Conservation (phyloP, 2,113 vertebrate genomes). For the Mobula hypostoma region DNA sequence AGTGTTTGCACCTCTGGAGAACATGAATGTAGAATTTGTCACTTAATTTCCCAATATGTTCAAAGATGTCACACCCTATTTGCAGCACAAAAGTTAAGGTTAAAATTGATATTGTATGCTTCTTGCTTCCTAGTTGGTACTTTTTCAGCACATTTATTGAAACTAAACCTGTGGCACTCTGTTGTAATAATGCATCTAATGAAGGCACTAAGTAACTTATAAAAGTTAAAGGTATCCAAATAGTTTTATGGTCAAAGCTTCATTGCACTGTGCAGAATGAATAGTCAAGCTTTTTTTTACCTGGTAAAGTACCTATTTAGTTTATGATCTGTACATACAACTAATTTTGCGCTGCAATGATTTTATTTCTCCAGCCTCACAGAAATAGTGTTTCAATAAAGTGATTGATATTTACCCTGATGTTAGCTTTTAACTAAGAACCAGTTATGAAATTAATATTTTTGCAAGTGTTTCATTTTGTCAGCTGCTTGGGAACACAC, state of each 20-base stretch:
- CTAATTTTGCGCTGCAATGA: background rate
- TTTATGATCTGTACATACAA: constrained; percentile 4
- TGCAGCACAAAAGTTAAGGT: background rate
- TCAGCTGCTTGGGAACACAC: background rate
- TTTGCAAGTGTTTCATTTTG: background rate
- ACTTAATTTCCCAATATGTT: background rate
- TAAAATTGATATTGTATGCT: background rate
- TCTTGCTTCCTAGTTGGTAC: background rate
- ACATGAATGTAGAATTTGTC: background rate
- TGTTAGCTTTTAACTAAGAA: background rate
- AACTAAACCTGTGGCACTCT: background rate
- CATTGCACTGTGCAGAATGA: background rate
- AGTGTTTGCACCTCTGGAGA: background rate
- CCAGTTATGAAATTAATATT: background rate
- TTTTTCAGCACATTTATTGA: background rate
- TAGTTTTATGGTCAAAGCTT: background rate
- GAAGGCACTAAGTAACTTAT: background rate
- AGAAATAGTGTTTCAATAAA: background rate
- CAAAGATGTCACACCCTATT: background rate
- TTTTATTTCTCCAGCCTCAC: background rate
- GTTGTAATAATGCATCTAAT: background rate
- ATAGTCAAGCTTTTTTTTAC: background rate
- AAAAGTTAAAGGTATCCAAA: background rate
- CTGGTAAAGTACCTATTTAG: background rate
- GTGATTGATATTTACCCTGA: background rate